Evolutionary conservation across 2,888 invertebrate genomes (phyloP), one percentile per base, ranked within the genome.

Genomic region (Eupithecia subfuscata): DNA sequence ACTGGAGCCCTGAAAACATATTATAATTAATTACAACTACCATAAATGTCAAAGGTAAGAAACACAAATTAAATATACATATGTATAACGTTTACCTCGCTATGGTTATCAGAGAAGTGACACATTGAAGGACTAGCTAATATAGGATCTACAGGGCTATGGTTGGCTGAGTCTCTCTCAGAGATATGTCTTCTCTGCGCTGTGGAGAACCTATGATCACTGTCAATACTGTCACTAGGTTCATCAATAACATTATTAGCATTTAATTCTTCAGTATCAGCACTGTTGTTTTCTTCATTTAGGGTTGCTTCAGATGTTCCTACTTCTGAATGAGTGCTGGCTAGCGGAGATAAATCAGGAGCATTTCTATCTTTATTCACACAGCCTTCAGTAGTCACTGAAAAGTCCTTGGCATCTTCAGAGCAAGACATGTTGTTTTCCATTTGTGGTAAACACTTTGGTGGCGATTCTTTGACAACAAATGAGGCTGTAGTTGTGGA

Each of bases 81-180:
- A 40, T 8, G 3, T 22, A 48, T 63, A 56, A 25, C 18, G 48
- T 71, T 88, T 89, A 96, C 96, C 95, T 96, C 96, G 89, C 96
- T 96, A 82, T 96, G 96, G 85, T 96, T 96, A 88, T 97, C 96
- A 76, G 96, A 96, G 88, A 96, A 96, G 89, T 96, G 96, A 91
- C 96, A 96, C 86, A 96, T 95, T 74, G 96, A 96, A 78, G 96
- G 96, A 89, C 96, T 96, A 81, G 96, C 97, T 83, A 97, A 88
- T 88, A 96, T 96, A 56, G 96, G 96, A 84, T 97, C 97, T 73
- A 96, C 95, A 4, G 97, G 97, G 90, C 97, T 97, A 85, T 97
- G 97, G 91, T 97, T 97, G 34, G 97, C 97, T 37, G 97, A 97
- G 90, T 97, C 97, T 85, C 97, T 93, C 86, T 94, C 95, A 76